Evolutionary conservation across 2,888 invertebrate genomes (phyloP).

Genomic region (Sphaerophoria taeniata): DNA sequence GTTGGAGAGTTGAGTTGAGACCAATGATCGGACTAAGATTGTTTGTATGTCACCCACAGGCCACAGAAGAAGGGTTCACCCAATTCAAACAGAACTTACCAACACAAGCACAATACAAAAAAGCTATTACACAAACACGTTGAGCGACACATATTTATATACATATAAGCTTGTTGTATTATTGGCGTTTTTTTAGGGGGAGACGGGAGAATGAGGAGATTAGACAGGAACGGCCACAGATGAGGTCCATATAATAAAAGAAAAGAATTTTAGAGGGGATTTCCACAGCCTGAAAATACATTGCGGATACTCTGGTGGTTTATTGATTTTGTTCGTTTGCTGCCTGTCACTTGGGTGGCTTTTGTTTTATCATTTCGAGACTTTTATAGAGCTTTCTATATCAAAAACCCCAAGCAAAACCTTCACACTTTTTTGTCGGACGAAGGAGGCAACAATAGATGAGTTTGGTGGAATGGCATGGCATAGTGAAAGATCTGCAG

Average conservation of each 20-base stretch:
- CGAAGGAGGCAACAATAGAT: neutral
- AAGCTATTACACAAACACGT: slow-evolving; percentile 3
- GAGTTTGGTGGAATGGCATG: neutral
- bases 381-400: slow-evolving; percentile 54
- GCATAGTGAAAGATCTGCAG: slow-evolving; percentile 55
- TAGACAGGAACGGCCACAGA: neutral
- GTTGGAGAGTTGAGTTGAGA: slow-evolving; percentile 44
- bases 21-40: slow-evolving; percentile 74
- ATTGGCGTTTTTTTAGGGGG: slow-evolving; percentile 6
- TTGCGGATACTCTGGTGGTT: slow-evolving; percentile 72
- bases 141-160: neutral
- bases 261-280: neutral
- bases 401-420: neutral
- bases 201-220: neutral
- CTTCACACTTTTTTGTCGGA: too few species aligned
- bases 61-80: slow-evolving; percentile 61
- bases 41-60: slow-evolving; percentile 66
- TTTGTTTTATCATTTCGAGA: slow-evolving; percentile 72
- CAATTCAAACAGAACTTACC: slow-evolving; percentile 10
- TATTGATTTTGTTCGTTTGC: slow-evolving; percentile 72
- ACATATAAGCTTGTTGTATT: slow-evolving; percentile 17
- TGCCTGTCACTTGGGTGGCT: slow-evolving; percentile 71
- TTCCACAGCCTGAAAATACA: slow-evolving; percentile 31
- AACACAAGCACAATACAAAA: slow-evolving; percentile 4
- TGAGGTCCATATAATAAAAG: neutral